These are phyloP conservation scores for Leptobrachium ailaonicum DNA, from an alignment of 2,113 vertebrate species.

Conservation along the genomic window DNA sequence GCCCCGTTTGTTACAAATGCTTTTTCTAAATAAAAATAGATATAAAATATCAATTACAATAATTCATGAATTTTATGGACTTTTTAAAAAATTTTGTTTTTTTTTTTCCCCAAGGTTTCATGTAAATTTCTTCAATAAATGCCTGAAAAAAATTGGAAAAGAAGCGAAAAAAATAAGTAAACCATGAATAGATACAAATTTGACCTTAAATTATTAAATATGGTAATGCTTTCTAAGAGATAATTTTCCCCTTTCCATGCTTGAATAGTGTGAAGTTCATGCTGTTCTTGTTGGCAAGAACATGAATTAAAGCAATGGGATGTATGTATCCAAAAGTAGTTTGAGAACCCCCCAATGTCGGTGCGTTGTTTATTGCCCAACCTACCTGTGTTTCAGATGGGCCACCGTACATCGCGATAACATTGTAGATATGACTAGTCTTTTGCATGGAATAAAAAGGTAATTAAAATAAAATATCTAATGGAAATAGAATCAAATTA, in stretches of 20 bases:
- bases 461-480: slow-evolving; percentile 10
- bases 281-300: slow-evolving; percentile 46
- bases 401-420: slow-evolving; percentile 41
- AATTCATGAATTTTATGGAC: no score
- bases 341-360: slow-evolving; percentile 29
- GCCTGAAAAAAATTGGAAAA: slow-evolving; percentile 17
- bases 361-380: slow-evolving; percentile 42
- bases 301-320: slow-evolving; percentile 32
- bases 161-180: slow-evolving; percentile 34
- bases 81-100: no score
- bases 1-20: no score
- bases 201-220: slow-evolving; percentile 49
- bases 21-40: no score
- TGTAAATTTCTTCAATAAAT: slow-evolving; percentile 10
- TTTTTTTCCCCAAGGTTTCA: no score
- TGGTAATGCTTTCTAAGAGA: slow-evolving; percentile 44
- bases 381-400: slow-evolving; percentile 44
- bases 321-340: slow-evolving; percentile 37
- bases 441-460: slow-evolving; percentile 16
- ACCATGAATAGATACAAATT: slow-evolving; percentile 44
- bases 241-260: slow-evolving; percentile 40
- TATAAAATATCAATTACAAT: no score
- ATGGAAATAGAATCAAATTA: no score
- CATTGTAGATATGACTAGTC: slow-evolving; percentile 20
- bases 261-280: slow-evolving; percentile 43